phyloP scores from a whole-genome alignment of 2,113 vertebrate genomes.

The Podarcis muralis region DNA sequence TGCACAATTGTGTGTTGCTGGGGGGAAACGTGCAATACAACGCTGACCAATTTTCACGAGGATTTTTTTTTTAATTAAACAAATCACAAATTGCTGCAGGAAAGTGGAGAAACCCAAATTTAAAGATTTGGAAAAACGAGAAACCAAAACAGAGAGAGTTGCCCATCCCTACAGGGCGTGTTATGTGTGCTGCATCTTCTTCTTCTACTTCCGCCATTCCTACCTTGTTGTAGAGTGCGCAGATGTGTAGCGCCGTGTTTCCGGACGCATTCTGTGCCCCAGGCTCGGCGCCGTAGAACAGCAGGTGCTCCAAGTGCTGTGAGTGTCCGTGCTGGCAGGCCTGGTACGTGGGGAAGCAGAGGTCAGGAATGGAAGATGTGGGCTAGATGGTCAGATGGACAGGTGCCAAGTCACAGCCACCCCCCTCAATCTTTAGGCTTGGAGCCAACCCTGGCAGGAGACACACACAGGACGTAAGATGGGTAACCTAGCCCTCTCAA shows the following conservation, averaged over 20 bases:
- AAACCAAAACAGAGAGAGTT: no score
- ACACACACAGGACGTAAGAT: not conserved
- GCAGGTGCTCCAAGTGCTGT: conserved; percentile 91
- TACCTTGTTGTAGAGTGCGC: conserved; percentile 94
- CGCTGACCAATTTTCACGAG: no score
- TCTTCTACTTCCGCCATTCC: not conserved
- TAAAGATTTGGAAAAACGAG: no score
- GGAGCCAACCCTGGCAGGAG: not conserved
- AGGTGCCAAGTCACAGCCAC: conserved; percentile 6
- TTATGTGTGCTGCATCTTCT: no score
- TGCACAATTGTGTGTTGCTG: no score
- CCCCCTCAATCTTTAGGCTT: not conserved
- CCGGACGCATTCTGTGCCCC: conserved; percentile 91
- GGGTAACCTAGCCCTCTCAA: not conserved
- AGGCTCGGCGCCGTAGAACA: conserved; percentile 90
- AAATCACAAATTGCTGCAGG: no score
- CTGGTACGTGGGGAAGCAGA: conserved; percentile 53
- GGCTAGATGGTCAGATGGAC: not conserved
- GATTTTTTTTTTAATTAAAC: no score
- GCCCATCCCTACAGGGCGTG: no score
- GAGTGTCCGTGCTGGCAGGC: conserved; percentile 87
- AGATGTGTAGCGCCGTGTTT: conserved; percentile 94
- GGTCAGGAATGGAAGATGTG: not conserved
- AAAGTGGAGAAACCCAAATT: no score
- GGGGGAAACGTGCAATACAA: no score